Percentiles rank a stretch among this genome's conserved stretches.
Conservation (phyloP, 2,888 invertebrate species). For the Drosophila emarginata region DNA sequence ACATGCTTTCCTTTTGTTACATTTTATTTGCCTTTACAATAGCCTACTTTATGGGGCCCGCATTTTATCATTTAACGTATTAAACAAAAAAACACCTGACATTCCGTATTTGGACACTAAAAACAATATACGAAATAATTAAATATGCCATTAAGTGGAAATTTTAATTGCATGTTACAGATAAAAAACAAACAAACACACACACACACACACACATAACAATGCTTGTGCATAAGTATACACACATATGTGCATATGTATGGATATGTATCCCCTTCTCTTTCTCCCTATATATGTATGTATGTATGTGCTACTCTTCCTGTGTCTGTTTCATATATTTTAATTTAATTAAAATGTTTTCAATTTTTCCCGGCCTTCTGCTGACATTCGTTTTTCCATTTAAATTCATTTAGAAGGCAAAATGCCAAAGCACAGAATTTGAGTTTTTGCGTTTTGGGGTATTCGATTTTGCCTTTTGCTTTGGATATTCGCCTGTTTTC, state of each 20-base stretch:
- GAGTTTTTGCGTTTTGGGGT: neutral
- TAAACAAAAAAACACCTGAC: constrained; percentile 19
- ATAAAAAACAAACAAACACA: constrained; percentile 8
- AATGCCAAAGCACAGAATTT: neutral
- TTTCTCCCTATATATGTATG: neutral
- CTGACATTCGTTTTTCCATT: constrained; percentile 31
- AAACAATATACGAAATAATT: constrained; percentile 47
- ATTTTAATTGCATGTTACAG: constrained; percentile 56
- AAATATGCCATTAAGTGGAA: constrained; percentile 56
- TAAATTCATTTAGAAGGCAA: constrained; percentile 39
- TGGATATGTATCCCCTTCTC: neutral
- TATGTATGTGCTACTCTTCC: neutral
- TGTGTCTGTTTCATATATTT: constrained; percentile 36
- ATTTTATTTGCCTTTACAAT: neutral
- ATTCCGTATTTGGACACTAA: constrained; percentile 5
- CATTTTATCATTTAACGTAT: constrained; percentile 29
- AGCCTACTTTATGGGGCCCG: neutral
- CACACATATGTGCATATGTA: no score
- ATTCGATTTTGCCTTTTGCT: constrained; percentile 3
- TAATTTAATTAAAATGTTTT: constrained; percentile 65
- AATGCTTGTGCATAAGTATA: neutral
- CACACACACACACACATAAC: no score
- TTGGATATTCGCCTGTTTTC: no score
- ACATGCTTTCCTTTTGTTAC: constrained; percentile 3
- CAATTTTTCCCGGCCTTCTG: constrained; percentile 25